phyloP scores from a whole-genome alignment of 1,140 invertebrate species.

The Drosophila murphyi region DNA sequence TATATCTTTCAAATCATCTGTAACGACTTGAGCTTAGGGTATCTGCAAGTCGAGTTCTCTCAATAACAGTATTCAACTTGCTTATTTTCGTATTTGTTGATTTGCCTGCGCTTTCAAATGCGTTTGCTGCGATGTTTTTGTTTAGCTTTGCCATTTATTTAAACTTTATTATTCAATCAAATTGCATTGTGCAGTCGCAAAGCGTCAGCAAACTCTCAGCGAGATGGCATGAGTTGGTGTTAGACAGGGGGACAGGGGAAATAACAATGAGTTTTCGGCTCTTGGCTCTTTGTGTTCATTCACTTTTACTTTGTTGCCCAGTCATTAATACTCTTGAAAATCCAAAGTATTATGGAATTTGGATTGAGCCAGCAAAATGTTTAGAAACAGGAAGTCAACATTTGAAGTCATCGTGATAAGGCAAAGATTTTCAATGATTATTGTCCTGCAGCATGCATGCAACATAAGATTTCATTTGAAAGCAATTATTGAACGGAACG shows the following conservation, averaged over 20 bases:
- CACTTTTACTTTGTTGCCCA: slow-evolving; percentile 27
- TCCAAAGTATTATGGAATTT: slow-evolving; percentile 2
- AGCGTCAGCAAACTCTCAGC: background rate
- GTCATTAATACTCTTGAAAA: slow-evolving; percentile 27
- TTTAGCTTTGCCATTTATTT: slow-evolving; percentile 69
- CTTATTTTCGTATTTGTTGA: slow-evolving; percentile 47
- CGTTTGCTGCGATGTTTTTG: slow-evolving; percentile 40
- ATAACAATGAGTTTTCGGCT: slow-evolving; percentile 36
- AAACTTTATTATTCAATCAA: slow-evolving; percentile 77
- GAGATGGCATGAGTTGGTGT: background rate
- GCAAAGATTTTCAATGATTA: background rate
- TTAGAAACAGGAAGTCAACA: slow-evolving; percentile 3
- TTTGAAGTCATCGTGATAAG: slow-evolving; percentile 2
- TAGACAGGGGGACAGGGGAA: background rate
- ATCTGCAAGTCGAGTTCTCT: too few species aligned
- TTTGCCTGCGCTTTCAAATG: slow-evolving; percentile 51
- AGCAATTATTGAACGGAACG: too few species aligned
- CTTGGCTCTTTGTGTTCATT: slow-evolving; percentile 26
- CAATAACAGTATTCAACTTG: background rate
- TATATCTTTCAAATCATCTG: slow-evolving; percentile 29
- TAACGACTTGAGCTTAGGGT: too few species aligned
- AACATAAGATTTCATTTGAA: too few species aligned
- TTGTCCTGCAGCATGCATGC: background rate
- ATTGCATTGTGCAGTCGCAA: slow-evolving; percentile 61
- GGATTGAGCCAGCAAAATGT: background rate